A percentile compares a stretch with the other conserved stretches of the same genome.
Conservation (phyloP, 2,113 vertebrate species). For the Bucco capensis region DNA sequence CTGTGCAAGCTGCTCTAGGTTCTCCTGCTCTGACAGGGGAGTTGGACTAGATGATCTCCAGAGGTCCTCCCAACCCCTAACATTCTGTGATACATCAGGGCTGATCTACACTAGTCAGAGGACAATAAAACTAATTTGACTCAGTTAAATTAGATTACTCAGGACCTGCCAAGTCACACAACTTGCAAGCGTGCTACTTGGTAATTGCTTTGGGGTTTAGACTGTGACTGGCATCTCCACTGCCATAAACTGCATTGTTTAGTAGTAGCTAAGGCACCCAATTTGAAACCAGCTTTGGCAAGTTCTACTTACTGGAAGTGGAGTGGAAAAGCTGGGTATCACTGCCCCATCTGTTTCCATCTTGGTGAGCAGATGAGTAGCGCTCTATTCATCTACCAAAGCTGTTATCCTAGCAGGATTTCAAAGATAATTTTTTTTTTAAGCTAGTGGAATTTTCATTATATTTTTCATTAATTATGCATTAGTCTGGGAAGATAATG, state of each 20-base stretch:
- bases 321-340: background rate
- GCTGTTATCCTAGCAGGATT: background rate
- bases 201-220: background rate
- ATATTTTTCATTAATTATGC: background rate
- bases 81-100: too few relatives aligned
- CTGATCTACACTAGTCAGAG: background rate
- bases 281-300: background rate
- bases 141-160: background rate
- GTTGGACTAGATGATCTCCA: too few relatives aligned
- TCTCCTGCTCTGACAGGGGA: too few relatives aligned
- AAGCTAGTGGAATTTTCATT: background rate
- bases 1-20: too few relatives aligned
- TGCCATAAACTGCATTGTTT: background rate
- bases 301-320: background rate
- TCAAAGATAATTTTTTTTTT: background rate
- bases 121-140: background rate
- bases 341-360: background rate
- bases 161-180: background rate
- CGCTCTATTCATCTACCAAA: background rate
- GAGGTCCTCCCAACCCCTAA: too few relatives aligned
- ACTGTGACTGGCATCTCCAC: background rate
- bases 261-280: background rate
- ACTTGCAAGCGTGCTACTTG: background rate
- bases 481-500: background rate
- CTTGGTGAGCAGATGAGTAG: background rate